Evolutionary conservation across 2,888 invertebrate species (phyloP).

Genomic region (Cheilosia grossa): DNA sequence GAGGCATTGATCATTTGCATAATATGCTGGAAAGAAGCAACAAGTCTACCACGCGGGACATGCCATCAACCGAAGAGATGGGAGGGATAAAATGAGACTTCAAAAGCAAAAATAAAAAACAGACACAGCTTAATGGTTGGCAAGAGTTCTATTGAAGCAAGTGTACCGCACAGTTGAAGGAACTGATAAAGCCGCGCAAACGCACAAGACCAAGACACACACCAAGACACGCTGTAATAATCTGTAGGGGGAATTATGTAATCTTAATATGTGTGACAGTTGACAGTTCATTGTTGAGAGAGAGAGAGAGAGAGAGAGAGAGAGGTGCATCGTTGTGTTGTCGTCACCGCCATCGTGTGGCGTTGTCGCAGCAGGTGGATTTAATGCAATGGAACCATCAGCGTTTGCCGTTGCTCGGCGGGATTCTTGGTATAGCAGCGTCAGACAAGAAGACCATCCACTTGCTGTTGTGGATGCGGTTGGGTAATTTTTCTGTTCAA

Average conservation of each 20-base stretch:
- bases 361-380: constrained; percentile 68
- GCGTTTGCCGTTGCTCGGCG: constrained; percentile 31
- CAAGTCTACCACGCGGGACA: constrained; percentile 41
- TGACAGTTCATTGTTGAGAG: constrained; percentile 70
- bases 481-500: constrained; percentile 57
- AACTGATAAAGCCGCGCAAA: constrained; percentile 59
- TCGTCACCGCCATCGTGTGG: constrained; percentile 39
- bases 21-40: constrained; percentile 60
- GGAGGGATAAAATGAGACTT: constrained; percentile 45
- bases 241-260: constrained; percentile 51
- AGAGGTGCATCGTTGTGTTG: constrained; percentile 52
- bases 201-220: constrained; percentile 20
- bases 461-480: constrained; percentile 55
- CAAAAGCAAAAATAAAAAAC: not conserved
- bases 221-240: constrained; percentile 15
- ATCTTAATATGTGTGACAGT: constrained; percentile 72
- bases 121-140: constrained; percentile 33
- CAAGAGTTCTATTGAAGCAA: constrained; percentile 56
- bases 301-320: constrained; percentile 33
- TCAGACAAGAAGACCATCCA: constrained; percentile 2
- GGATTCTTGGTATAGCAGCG: constrained; percentile 46
- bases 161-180: constrained; percentile 66
- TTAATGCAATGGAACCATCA: constrained; percentile 35
- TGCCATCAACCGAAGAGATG: not conserved
- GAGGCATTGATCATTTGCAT: constrained; percentile 73